Evolutionary conservation across 1,140 invertebrate genomes (phyloP), one percentile per base, ranked within the genome.

Genomic region (Cotesia vestalis): DNA sequence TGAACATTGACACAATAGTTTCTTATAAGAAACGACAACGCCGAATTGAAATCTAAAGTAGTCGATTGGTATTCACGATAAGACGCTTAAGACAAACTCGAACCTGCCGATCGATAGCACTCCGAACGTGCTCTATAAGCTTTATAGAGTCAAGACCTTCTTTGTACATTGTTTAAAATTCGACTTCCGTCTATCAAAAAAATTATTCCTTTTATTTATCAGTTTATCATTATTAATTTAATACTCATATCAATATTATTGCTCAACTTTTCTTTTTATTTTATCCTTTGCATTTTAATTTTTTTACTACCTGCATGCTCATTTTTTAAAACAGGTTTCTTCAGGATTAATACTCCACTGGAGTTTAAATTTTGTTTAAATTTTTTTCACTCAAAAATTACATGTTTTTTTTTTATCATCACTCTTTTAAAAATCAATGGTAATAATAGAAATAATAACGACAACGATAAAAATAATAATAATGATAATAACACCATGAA

Each of bases 1-100:
- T 46, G 35, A 69, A 61, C 35, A 67, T 73, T 36, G 59, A 62
- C 38, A 52, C 59, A 53, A 59, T 36, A 53, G 61, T 20, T 38
- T 40, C 51, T 46, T 46, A 46, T 46, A 27, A 11, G 27, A 62
- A 52, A 69, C 27, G 27, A 27, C 36, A 71, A 53, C 75, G 73
- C 74, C 75, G 78, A 81, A 81, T 81, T 81, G 75, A 80, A 81
- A 81, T 81, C 71, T 77, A 69, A 69, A 72, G 72, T 69, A 66
- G 69, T 38, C 67, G 60, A 81, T 81, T 81, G 79, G 79, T 81
- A 81, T 81, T 77, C 80, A 73, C 64, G 72, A 75, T 73, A 69
- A 73, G 76, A 64, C 78, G 73, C 77, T 72, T 61, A 74, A 75
- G 79, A 79, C 40, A 46, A 46, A 46, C 76, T 79, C 52, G 80